A percentile compares a stretch with the other conserved stretches of the same genome.
phyloP scores from a whole-genome alignment of 2,797 vertebrate genomes.

The Myiothlypis coronata region DNA sequence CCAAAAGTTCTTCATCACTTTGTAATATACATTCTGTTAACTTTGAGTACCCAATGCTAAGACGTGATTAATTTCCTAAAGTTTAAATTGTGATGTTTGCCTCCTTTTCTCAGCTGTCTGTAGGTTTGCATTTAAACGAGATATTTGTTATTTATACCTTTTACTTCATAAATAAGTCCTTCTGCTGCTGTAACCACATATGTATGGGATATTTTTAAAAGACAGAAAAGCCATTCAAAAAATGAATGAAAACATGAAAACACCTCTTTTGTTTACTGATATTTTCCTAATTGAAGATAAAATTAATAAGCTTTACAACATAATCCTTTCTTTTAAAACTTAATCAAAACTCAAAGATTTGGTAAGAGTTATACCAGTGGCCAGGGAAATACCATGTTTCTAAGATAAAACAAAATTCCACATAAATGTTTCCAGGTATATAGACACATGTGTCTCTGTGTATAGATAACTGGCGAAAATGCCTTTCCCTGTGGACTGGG shows the following conservation, averaged over 20 bases:
- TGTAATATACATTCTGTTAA: not conserved
- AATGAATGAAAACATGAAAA: not conserved
- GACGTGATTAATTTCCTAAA: not conserved
- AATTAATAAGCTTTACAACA: not conserved
- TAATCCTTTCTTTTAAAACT: not conserved
- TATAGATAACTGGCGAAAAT: not conserved
- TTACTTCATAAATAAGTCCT: not conserved
- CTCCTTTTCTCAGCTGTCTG: not conserved
- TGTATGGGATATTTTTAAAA: not conserved
- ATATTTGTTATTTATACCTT: not conserved
- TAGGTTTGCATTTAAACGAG: not conserved
- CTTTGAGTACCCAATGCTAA: not conserved
- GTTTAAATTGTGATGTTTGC: not conserved
- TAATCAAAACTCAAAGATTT: not conserved
- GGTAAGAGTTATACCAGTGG: not conserved
- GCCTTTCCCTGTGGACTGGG: not conserved
- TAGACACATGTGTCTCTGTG: not conserved
- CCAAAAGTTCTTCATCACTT: not conserved
- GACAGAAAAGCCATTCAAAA: not conserved
- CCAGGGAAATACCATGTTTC: not conserved
- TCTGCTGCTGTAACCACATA: not conserved
- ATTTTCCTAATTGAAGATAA: not conserved
- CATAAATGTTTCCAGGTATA: not conserved
- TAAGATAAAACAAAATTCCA: not conserved
- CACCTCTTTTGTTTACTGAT: not conserved